Evolutionary conservation across 2,113 vertebrate species (phyloP).

Genomic region (Gallinago jamesoni): DNA sequence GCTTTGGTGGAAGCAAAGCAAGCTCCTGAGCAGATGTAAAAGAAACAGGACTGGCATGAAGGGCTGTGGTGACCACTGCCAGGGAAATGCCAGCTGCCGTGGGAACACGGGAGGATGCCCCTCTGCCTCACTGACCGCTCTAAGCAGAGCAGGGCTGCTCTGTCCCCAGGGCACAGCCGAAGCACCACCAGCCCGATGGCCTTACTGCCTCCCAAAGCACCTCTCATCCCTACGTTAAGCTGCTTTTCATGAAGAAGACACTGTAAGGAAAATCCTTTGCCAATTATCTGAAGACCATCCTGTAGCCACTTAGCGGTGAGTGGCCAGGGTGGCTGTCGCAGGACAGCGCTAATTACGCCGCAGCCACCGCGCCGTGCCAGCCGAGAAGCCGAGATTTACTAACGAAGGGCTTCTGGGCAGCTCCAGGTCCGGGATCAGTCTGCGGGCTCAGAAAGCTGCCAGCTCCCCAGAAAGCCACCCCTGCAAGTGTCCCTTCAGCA

Average conservation of each 20-base stretch:
- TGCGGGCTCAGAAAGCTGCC: fast-evolving
- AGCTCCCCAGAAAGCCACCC: fast-evolving
- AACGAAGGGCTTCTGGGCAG: background rate
- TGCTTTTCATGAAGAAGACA: background rate
- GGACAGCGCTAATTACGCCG: background rate
- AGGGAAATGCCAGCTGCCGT: background rate
- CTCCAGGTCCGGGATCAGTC: fast-evolving
- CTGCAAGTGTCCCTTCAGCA: background rate
- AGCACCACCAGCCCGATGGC: background rate
- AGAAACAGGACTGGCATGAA: background rate
- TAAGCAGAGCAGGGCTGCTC: background rate
- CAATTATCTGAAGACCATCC: background rate
- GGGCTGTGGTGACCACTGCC: background rate
- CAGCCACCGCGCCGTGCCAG: background rate
- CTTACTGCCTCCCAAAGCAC: background rate
- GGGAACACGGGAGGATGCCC: background rate
- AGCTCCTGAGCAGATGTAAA: background rate
- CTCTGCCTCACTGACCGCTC: background rate
- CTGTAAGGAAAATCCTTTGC: background rate
- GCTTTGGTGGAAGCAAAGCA: background rate
- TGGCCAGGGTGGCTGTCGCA: fast-evolving
- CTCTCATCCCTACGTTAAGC: background rate
- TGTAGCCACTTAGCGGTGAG: background rate
- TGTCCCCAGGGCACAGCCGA: background rate
- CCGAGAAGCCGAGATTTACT: background rate